phyloP scores from a whole-genome alignment of 2,797 vertebrate genomes.

The Ataeniobius toweri region DNA sequence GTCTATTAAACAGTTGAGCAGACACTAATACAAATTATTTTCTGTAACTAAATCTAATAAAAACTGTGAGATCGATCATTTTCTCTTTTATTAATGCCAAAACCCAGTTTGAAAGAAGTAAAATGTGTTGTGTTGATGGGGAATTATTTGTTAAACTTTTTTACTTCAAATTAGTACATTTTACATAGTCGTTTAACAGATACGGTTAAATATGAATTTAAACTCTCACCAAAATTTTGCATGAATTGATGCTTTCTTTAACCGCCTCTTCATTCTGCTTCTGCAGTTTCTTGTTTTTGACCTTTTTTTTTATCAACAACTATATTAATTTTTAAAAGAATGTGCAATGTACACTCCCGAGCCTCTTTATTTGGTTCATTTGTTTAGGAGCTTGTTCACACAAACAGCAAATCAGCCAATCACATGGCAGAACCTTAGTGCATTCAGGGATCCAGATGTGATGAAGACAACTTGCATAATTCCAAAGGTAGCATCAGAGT shows the following conservation, averaged over 20 bases:
- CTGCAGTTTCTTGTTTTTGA: no score
- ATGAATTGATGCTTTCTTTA: neutral
- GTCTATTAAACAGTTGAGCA: neutral
- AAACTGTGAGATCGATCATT: neutral
- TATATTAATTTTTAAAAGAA: no score
- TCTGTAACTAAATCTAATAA: neutral
- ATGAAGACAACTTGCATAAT: no score
- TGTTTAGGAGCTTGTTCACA: no score
- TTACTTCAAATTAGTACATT: neutral
- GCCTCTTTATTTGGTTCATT: no score
- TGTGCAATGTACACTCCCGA: no score
- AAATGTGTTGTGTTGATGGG: neutral
- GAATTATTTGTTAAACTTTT: neutral
- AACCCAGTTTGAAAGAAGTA: neutral
- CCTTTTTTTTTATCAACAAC: no score
- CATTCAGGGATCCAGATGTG: no score
- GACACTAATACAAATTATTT: neutral
- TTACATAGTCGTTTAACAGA: neutral
- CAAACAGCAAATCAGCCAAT: no score
- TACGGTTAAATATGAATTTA: neutral
- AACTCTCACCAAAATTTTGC: neutral
- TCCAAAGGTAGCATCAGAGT: no score
- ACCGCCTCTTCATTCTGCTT: neutral
- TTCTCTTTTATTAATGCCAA: neutral
- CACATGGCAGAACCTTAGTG: no score